These are phyloP conservation scores for Harpalus rufipes DNA, from an alignment of 2,888 invertebrate species.

Conservation along the genomic window DNA sequence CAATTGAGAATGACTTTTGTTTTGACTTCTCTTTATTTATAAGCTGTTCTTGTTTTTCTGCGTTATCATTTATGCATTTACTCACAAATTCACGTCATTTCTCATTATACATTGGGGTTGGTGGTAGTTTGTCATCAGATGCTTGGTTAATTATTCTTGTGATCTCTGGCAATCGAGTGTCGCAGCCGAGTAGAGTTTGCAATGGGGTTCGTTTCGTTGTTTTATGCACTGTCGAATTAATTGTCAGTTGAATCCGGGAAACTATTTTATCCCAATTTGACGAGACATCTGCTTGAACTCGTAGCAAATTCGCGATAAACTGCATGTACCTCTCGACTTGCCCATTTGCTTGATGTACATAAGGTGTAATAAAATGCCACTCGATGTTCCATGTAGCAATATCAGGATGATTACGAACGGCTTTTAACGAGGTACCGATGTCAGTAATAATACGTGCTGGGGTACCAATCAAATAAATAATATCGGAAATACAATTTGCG, in stretches of 20 bases:
- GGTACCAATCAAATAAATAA: constrained; percentile 43
- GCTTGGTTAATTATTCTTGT: constrained; percentile 41
- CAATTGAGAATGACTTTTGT: not conserved
- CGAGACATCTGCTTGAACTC: not conserved
- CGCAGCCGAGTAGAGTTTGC: constrained; percentile 32
- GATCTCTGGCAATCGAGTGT: constrained; percentile 37
- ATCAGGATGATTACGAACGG: constrained; percentile 29
- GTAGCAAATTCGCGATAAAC: not conserved
- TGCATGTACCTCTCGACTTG: constrained; percentile 13
- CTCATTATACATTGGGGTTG: no score
- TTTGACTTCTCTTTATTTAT: not conserved
- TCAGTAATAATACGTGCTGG: constrained; percentile 42
- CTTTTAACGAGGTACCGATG: constrained; percentile 19
- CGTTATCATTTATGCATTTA: not conserved
- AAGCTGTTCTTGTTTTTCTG: not conserved
- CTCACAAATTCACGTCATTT: no score
- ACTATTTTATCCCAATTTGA: constrained; percentile 16
- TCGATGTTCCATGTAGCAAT: constrained; percentile 7
- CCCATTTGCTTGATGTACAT: not conserved
- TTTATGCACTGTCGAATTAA: constrained; percentile 38
- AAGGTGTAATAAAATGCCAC: constrained; percentile 5
- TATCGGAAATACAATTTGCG: constrained; percentile 39
- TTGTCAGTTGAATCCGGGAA: constrained; percentile 27
- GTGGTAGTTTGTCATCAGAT: constrained; percentile 14
- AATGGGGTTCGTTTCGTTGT: constrained; percentile 36